Evolutionary conservation across 2,888 invertebrate species (phyloP).

Genomic region (Tetragnatha montana): DNA sequence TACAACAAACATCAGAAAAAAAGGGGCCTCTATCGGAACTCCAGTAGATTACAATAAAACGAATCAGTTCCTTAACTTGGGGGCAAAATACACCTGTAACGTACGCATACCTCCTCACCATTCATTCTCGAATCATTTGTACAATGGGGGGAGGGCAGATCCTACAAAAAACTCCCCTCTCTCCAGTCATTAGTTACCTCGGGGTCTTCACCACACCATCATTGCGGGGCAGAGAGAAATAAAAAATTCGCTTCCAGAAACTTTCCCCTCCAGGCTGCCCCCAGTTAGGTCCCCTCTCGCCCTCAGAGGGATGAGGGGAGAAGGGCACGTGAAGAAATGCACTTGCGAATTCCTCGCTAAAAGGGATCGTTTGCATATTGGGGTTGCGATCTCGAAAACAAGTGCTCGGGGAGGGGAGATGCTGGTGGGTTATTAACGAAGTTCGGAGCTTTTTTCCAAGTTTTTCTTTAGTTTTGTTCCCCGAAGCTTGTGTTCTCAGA

Average conservation of each 20-base stretch:
- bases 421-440: too few relatives aligned
- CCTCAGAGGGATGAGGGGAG: not conserved
- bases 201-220: constrained; percentile 22
- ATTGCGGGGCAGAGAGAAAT: not conserved
- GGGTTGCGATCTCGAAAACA: not conserved
- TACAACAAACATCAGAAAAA: too few relatives aligned
- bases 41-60: constrained; percentile 11
- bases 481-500: too few relatives aligned
- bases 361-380: constrained; percentile 36
- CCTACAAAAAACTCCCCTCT: not conserved
- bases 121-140: not conserved
- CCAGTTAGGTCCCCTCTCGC: constrained; percentile 4
- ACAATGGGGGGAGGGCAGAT: not conserved
- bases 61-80: not conserved
- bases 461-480: too few relatives aligned
- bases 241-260: constrained; percentile 3
- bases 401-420: not conserved
- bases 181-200: not conserved
- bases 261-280: not conserved
- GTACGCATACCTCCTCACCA: not conserved
- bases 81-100: not conserved
- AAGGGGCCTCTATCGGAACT: not conserved
- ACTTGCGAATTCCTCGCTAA: constrained; percentile 3
- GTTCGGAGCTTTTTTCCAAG: too few relatives aligned
- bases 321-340: constrained; percentile 34